Conservation (phyloP, 2,113 vertebrate genomes). For the Chamaea fasciata region DNA sequence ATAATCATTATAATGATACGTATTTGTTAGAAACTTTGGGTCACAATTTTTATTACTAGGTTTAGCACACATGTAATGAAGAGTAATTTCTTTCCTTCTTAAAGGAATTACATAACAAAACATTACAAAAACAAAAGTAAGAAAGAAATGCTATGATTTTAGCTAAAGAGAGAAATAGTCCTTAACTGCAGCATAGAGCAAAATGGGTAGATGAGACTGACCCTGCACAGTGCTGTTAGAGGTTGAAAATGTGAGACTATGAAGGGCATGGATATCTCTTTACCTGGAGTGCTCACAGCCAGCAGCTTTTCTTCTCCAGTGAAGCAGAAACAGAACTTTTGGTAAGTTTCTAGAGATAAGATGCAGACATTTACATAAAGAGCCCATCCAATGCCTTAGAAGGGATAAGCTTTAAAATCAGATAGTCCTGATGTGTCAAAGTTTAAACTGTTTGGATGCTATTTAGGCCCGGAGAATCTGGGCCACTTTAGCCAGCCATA, state of each 20-base stretch:
- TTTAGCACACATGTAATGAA: neutral
- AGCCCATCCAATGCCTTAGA: neutral
- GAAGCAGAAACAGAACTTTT: neutral
- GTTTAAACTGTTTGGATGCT: neutral
- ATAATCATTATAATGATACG: neutral
- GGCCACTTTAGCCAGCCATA: neutral
- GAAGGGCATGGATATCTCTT: neutral
- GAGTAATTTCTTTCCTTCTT: neutral
- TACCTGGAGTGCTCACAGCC: neutral
- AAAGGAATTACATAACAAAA: neutral
- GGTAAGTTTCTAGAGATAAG: neutral
- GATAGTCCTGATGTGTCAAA: neutral
- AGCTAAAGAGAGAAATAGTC: neutral
- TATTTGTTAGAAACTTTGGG: neutral
- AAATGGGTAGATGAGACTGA: neutral
- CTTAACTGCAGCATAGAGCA: neutral
- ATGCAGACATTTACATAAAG: neutral
- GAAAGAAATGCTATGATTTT: neutral
- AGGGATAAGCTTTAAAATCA: neutral
- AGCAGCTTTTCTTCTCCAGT: neutral
- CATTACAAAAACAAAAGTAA: neutral
- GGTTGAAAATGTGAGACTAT: neutral
- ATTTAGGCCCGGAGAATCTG: neutral
- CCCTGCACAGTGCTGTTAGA: neutral
- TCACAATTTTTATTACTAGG: neutral